Base-by-base conservation (phyloP, 2,888 invertebrate genomes). In the Tenodera sinensis region DNA sequence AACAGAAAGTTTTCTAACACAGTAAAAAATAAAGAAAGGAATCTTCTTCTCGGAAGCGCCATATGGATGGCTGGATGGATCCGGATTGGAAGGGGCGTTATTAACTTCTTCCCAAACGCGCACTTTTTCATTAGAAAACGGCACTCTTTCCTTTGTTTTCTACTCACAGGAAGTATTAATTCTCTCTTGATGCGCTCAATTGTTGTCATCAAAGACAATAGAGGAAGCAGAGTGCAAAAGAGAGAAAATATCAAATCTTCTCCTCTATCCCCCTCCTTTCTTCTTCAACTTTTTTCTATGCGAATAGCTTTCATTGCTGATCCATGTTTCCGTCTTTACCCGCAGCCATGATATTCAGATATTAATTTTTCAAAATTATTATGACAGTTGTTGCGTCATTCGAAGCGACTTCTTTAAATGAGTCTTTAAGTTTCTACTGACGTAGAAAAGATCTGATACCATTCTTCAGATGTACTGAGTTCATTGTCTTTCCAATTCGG, bases 61-160 rank as follows among this genome's bases (percentile, higher is more conserved):
- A 71, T 71, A 71, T 71, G 54, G 54, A 71, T 71, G 54, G 54
- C 54, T 71, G 54, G 54, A 71, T 54, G 54, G 54, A 71, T 71
- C 20, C 54, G 25, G 54, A 71, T 71, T 71, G 54, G 54, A 71
- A 71, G 54, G 87, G 87, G 27, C 83, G 42, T 87, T 87, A 87
- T 87, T 87, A 87, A 87, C 87, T 87, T 83, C 82, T 82, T 28
- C 87, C 42, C 88, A 47, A 88, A 88, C 84, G 83, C 82, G 85
- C 86, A 27, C 89, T 83, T 88, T 89, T 84, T 89, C 89, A 88
- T 89, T 89, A 88, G 34, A 34, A 83, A 28, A 88, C 27, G 83
- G 54, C 54, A 71, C 54, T 83, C n/a, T 71, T 89, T 85, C 89
- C 86, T 87, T 89, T 89, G 88, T 89, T 85, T 87, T 87, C 89